Conservation (phyloP, 30 jellyfish, hydroid and myxozoan genomes). For the Aurelia aurita complex sp. Pacific region DNA sequence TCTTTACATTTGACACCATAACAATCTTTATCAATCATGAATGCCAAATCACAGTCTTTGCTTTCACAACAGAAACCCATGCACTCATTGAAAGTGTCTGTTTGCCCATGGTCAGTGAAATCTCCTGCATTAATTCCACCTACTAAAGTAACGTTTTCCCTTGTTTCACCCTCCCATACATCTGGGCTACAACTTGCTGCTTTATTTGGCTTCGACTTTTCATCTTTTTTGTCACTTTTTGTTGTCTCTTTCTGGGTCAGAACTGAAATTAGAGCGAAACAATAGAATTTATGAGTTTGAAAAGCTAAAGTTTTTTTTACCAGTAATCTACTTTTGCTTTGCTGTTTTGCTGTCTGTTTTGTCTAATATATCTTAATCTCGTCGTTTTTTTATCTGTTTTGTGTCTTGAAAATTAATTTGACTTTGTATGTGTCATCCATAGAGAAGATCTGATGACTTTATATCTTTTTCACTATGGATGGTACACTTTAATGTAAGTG, state of each 20-base stretch:
- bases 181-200: constrained; percentile 69
- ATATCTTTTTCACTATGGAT: too few species aligned
- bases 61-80: constrained; percentile 92
- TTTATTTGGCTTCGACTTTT: constrained; percentile 1
- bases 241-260: constrained; percentile 13
- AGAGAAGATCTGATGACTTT: too few species aligned
- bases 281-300: neutral
- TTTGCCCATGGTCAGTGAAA: constrained; percentile 92
- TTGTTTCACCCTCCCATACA: constrained; percentile 82
- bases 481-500: too few species aligned
- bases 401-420: too few species aligned
- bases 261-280: neutral
- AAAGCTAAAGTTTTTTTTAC: neutral
- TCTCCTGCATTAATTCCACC: constrained; percentile 97
- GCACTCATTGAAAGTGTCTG: constrained; percentile 82
- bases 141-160: constrained; percentile 75
- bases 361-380: too few species aligned
- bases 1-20: constrained; percentile 85
- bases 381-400: too few species aligned
- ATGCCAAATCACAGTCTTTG: constrained; percentile 90
- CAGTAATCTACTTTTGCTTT: neutral
- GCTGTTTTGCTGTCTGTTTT: too few species aligned
- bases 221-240: neutral
- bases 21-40: constrained; percentile 94
- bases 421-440: too few species aligned